These are phyloP conservation scores for Fulica atra DNA, from an alignment of 2,113 vertebrate species.

Conservation along the genomic window DNA sequence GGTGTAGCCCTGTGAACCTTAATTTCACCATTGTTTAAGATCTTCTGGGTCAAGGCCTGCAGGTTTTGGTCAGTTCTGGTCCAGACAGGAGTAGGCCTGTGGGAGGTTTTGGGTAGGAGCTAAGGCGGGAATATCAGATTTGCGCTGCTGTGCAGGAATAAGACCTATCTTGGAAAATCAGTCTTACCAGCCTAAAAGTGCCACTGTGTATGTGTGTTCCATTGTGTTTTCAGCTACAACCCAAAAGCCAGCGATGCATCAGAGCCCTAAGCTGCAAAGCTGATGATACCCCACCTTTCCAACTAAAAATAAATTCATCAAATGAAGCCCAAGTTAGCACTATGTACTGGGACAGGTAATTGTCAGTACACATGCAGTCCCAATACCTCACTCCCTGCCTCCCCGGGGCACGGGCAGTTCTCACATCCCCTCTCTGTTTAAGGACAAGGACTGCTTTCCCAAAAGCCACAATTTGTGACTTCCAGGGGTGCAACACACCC, in stretches of 20 bases:
- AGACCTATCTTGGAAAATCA: neutral
- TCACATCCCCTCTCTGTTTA: neutral
- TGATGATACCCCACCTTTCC: neutral
- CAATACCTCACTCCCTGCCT: fast-evolving
- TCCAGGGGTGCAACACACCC: neutral
- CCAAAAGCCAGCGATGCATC: neutral
- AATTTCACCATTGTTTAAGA: neutral
- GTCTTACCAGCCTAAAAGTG: neutral
- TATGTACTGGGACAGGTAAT: neutral
- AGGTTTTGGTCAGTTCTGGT: neutral
- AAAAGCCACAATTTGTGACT: neutral
- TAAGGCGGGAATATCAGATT: neutral
- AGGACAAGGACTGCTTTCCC: slow-evolving; percentile 1
- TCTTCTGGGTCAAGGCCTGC: neutral
- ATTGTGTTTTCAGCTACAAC: neutral
- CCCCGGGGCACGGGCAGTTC: neutral
- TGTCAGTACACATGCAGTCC: too few relatives aligned
- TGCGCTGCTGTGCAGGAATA: neutral
- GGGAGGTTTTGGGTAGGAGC: neutral
- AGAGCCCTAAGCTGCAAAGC: neutral
- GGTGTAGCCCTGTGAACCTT: neutral
- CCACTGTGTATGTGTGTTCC: neutral
- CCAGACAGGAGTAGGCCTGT: fast-evolving
- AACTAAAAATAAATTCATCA: slow-evolving; percentile 31
- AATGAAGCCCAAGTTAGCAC: slow-evolving; percentile 34